A percentile compares a stretch with the other conserved stretches of the same genome.
Evolutionary conservation across 2,888 invertebrate genomes (phyloP).

Genomic region (Cryptocephalus primarius): DNA sequence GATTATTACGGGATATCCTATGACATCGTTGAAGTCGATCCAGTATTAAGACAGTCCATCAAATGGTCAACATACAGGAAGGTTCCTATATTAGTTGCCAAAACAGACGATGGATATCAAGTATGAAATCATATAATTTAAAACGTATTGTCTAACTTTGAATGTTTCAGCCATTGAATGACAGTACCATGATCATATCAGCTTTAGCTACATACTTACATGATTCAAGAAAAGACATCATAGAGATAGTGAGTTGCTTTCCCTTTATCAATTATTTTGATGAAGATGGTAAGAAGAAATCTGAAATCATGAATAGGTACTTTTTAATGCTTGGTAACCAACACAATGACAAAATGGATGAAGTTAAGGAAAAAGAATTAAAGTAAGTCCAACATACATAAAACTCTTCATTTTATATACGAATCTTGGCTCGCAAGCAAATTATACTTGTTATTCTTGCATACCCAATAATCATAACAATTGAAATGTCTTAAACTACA

Average conservation of each 20-base stretch:
- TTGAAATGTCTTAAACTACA: too few species aligned
- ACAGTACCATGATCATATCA: slow-evolving; percentile 91
- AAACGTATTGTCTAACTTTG: not conserved
- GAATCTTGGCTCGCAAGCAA: too few species aligned
- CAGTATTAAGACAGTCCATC: slow-evolving; percentile 80
- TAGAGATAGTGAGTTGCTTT: slow-evolving; percentile 65
- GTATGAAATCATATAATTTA: slow-evolving; percentile 28
- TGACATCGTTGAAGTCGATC: slow-evolving; percentile 94
- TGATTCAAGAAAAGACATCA: slow-evolving; percentile 48
- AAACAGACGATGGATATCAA: slow-evolving; percentile 62
- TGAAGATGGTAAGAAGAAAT: slow-evolving; percentile 53
- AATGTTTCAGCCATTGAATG: slow-evolving; percentile 66
- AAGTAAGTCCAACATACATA: slow-evolving; percentile 38
- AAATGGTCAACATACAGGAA: slow-evolving; percentile 92
- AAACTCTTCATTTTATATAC: too few species aligned
- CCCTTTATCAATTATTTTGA: slow-evolving; percentile 59
- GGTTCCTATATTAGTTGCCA: slow-evolving; percentile 80
- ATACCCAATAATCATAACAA: too few species aligned
- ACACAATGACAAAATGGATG: slow-evolving; percentile 14
- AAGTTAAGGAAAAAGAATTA: slow-evolving; percentile 40
- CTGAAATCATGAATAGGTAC: slow-evolving; percentile 79
- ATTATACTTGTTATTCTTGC: too few species aligned
- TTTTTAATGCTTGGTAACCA: slow-evolving; percentile 69
- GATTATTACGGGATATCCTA: slow-evolving; percentile 91
- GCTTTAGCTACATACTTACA: slow-evolving; percentile 66